Evolutionary conservation across 1,140 invertebrate genomes (phyloP), one percentile per base, ranked within the genome.

Genomic region (Rhynchophorus ferrugineus): DNA sequence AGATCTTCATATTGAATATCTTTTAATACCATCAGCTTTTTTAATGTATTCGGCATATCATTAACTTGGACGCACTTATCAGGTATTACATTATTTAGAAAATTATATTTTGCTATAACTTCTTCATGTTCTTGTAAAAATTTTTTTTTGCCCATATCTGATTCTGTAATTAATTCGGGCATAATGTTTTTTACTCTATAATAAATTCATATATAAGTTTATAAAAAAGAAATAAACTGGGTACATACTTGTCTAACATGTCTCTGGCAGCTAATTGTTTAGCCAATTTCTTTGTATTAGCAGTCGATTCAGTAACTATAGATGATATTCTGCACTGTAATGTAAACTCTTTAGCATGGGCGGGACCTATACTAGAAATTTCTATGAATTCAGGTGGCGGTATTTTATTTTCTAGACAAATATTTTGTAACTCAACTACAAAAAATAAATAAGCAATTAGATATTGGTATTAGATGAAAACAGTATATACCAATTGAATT

Each of bases 301-400:
- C 71, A 3, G 62, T 63, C 9, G 74, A 74, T 55, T 69, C 67
- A 63, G 77, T 77, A 58, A 69, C 73, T 61, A 80, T 76, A 46
- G 76, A 77, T 11, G 75, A 71, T n/a, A 83, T 74, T 33, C 74
- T 68, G 64, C 85, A 87, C 35, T 78, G 70, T 60, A 83, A 78
- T 9, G 81, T 80, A 61, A 86, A 85, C 33, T 78, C 69, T 67
- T 80, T 78, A 16, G 77, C 78, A 67, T 85, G 83, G 6, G 85
- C 78, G 18, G 82, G 80, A n/a, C 85, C 85, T 57, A 82, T 74
- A 60, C 84, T 82, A 3, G 71, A 73, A n/a, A 74, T 66, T 36
- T 77, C 74, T 19, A 77, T 68, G 65, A 86, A 89, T 9, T 69
- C 66, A 3, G 84, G 84, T 3, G 75, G 71, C 11, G 76, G 73